phyloP scores from a whole-genome alignment of 1,140 invertebrate genomes.

The Arion vulgaris region DNA sequence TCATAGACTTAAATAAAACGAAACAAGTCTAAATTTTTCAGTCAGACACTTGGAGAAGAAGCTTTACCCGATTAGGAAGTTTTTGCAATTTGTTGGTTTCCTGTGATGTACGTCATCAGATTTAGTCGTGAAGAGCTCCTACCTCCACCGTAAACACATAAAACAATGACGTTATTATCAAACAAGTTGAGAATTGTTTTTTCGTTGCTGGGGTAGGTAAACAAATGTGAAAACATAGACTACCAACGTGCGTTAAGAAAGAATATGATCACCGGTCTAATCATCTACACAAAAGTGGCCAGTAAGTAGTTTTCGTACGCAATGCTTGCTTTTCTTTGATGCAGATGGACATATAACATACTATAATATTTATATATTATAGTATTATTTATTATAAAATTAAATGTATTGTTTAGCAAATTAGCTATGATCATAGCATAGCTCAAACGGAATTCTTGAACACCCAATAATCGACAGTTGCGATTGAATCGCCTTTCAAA shows the following conservation, averaged over 20 bases:
- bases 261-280: not conserved
- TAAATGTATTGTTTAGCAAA: too few species aligned
- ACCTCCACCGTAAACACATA: not conserved
- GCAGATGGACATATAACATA: too few species aligned
- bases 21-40: not conserved
- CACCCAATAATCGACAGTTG: too few species aligned
- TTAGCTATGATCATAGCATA: too few species aligned
- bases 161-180: conserved; percentile 43
- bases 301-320: not conserved
- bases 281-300: not conserved
- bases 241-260: not conserved
- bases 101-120: conserved; percentile 24
- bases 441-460: too few species aligned
- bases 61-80: conserved; percentile 32
- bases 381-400: too few species aligned
- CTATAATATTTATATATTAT: too few species aligned
- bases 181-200: conserved; percentile 47
- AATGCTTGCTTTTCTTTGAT: too few species aligned
- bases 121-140: conserved; percentile 31
- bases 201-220: conserved; percentile 61
- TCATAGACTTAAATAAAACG: not conserved
- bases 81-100: not conserved
- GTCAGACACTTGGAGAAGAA: not conserved
- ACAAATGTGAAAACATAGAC: conserved; percentile 43
- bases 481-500: too few species aligned